phyloP scores from a whole-genome alignment of 1,140 invertebrate species.

The Grapholita molesta region DNA sequence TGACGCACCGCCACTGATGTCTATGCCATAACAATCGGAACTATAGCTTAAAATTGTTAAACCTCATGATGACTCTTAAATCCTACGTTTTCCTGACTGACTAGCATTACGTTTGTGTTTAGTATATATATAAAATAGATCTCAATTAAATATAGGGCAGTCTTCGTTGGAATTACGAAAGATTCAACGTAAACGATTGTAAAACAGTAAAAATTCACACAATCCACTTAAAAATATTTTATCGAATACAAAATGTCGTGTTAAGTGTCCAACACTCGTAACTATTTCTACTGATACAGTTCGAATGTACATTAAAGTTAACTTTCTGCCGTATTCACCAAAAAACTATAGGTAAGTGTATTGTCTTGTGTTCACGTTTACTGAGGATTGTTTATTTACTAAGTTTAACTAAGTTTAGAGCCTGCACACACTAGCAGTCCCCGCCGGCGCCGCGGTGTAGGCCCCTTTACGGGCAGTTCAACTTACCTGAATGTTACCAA shows the following conservation, averaged over 20 bases:
- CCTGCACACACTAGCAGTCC: background rate
- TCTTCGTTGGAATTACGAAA: slow-evolving; percentile 75
- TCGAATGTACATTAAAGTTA: slow-evolving; percentile 57
- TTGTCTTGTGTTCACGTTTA: slow-evolving; percentile 72
- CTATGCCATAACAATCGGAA: slow-evolving; percentile 12
- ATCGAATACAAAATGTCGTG: slow-evolving; percentile 53
- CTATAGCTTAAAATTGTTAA: slow-evolving; percentile 26
- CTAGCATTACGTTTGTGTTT: slow-evolving; percentile 70
- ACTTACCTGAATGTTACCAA: too few relatives aligned
- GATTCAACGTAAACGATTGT: slow-evolving; percentile 68
- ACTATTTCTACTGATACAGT: slow-evolving; percentile 63
- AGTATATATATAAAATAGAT: slow-evolving; percentile 76
- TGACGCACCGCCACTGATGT: too few relatives aligned
- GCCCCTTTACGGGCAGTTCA: too few relatives aligned
- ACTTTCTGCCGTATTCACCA: slow-evolving; percentile 75
- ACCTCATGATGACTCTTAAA: slow-evolving; percentile 38
- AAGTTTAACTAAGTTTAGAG: slow-evolving; percentile 39
- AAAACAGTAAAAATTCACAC: slow-evolving; percentile 62
- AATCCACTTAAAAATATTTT: slow-evolving; percentile 50
- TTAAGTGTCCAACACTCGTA: slow-evolving; percentile 58
- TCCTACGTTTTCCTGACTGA: slow-evolving; percentile 63
- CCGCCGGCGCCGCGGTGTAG: background rate
- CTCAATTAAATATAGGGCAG: slow-evolving; percentile 76
- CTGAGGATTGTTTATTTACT: slow-evolving; percentile 62
- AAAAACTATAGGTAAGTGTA: slow-evolving; percentile 72